Percentiles rank a stretch among this genome's conserved stretches.
Evolutionary conservation across 2,113 vertebrate species (phyloP).

Genomic region (Plotosus lineatus): DNA sequence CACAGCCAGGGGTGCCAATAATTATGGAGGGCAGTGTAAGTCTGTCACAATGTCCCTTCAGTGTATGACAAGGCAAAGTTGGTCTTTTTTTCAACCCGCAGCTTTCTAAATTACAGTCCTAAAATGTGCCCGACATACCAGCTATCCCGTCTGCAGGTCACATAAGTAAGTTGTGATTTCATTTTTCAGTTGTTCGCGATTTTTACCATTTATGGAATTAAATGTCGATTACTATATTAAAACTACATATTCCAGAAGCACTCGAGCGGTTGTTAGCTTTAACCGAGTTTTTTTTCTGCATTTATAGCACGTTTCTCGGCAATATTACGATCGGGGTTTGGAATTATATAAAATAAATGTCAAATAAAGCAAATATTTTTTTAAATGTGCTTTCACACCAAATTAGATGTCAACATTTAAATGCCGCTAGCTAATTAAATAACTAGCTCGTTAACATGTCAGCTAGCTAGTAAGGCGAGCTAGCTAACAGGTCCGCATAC

Average conservation of each 20-base stretch:
- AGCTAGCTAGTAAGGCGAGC: neutral
- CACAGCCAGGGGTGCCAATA: too few relatives aligned
- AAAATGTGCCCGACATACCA: neutral
- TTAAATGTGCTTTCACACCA: neutral
- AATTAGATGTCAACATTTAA: neutral
- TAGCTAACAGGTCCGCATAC: neutral
- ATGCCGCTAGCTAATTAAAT: neutral
- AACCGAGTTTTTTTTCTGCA: neutral
- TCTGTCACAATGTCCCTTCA: too few relatives aligned
- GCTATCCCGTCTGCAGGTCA: neutral
- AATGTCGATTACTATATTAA: neutral
- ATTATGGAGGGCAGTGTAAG: too few relatives aligned
- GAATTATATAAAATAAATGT: neutral
- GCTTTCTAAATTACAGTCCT: neutral
- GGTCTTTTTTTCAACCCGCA: too few relatives aligned
- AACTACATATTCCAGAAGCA: slow-evolving; percentile 17
- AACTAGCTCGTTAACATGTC: too few relatives aligned
- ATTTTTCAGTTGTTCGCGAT: neutral
- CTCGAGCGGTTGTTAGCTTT: neutral
- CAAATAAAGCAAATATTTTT: neutral
- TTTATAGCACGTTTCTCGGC: neutral
- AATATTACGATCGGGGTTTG: neutral
- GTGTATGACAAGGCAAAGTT: too few relatives aligned
- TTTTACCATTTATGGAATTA: neutral
- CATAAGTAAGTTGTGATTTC: neutral